Conservation (phyloP, 2,797 vertebrate genomes). For the Darevskia mixta region DNA sequence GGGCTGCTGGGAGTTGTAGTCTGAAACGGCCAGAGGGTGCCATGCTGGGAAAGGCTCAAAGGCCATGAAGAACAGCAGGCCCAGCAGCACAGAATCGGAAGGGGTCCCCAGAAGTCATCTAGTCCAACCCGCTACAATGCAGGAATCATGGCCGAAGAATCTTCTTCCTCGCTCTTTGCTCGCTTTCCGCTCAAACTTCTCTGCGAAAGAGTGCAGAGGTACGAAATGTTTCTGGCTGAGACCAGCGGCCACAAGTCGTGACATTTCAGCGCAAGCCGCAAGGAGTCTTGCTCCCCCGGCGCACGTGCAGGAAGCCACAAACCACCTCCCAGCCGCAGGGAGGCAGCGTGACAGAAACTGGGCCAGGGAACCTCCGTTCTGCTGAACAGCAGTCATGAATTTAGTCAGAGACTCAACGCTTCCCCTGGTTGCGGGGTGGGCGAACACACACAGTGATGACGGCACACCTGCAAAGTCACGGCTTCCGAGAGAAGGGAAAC, state of each 20-base stretch:
- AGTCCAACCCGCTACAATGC: background rate
- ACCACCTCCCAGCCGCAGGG: background rate
- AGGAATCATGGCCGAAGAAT: background rate
- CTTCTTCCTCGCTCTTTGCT: too few relatives aligned
- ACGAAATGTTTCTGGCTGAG: background rate
- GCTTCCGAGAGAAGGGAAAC: background rate
- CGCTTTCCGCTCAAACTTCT: too few relatives aligned
- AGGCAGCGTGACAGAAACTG: background rate
- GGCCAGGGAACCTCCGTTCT: background rate
- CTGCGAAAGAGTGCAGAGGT: too few relatives aligned
- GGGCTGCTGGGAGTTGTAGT: too few relatives aligned
- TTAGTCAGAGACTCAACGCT: background rate
- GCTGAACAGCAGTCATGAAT: accelerated
- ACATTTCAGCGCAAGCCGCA: too few relatives aligned
- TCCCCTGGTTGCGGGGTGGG: background rate
- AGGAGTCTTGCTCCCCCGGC: background rate
- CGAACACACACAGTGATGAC: background rate
- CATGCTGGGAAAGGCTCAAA: background rate
- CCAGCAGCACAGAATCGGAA: too few relatives aligned
- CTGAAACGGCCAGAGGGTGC: too few relatives aligned
- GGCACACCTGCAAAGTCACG: background rate
- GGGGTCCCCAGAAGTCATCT: too few relatives aligned
- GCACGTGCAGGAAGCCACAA: background rate
- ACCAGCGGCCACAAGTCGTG: too few relatives aligned
- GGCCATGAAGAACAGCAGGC: too few relatives aligned